A percentile compares a stretch with the other conserved stretches of the same genome.
Evolutionary conservation across 2,797 vertebrate species (phyloP).

Genomic region (Myoxocephalus aenaeus): DNA sequence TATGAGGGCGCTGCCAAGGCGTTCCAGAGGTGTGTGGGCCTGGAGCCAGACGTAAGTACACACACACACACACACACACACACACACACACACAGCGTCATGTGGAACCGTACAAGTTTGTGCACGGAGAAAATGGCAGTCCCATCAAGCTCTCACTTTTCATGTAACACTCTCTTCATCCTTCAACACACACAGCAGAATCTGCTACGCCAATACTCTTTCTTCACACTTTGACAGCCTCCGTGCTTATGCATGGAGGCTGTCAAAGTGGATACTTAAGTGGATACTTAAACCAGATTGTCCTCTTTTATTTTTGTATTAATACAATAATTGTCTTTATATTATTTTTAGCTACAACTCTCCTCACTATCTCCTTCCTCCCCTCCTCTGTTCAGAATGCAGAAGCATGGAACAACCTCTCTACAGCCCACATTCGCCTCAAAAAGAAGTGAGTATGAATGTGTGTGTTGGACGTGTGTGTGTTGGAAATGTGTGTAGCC

Average conservation of each 20-base stretch:
- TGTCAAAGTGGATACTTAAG: too few species aligned
- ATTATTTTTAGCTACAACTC: not conserved
- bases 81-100: conserved; percentile 6
- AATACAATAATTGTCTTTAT: not conserved
- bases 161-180: not conserved
- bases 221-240: not conserved
- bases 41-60: conserved; percentile 94
- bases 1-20: conserved; percentile 93
- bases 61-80: conserved; percentile 6
- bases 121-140: conserved; percentile 15
- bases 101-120: conserved; percentile 6
- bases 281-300: too few species aligned
- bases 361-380: not conserved
- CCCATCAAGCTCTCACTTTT: conserved; percentile 5
- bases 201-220: not conserved
- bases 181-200: not conserved
- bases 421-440: conserved; percentile 94
- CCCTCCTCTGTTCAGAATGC: conserved; percentile 86
- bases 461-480: not conserved
- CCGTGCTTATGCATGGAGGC: too few species aligned
- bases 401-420: conserved; percentile 98
- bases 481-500: not conserved
- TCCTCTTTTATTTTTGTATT: not conserved
- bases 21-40: conserved; percentile 93
- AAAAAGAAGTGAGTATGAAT: conserved; percentile 90